Evolutionary conservation across 2,888 invertebrate species (phyloP), one percentile per base, ranked within the genome.

Genomic region (Eurytoma adleriae): DNA sequence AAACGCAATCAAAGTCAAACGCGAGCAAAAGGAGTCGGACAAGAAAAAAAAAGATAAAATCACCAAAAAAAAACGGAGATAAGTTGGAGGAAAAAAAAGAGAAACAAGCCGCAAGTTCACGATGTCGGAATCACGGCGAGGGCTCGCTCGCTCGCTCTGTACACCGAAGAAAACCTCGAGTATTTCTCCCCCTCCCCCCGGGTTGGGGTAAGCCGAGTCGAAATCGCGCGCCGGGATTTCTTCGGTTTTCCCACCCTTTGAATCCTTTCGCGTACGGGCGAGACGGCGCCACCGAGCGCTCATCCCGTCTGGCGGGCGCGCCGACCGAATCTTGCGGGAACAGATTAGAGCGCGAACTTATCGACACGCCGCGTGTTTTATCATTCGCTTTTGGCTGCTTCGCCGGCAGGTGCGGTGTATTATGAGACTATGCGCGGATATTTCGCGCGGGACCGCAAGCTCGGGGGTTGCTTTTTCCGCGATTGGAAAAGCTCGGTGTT

Each of bases 151-250:
- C 24, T 24, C 24, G 1, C 40, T 64, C 48, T 61, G n/a, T 59
- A 59, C 16, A 20, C 50, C 5, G 54, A 83, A 85, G 83, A 83
- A 83, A 83, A 82, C 84, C 84, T 83, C 84, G 85, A 87, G 88
- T 88, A 88, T 89, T 88, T 89, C 87, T 86, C 86, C 87, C 5
- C 87, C 40, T 40, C 0, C 40, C 24, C 7, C 5, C 88, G 81
- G 75, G 86, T 89, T 87, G 86, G 4, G 40, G 88, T 89, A 89
- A 90, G 88, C 89, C 87, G 84, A 87, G 87, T 86, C 84, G 18
- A 30, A 85, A 87, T 86, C 88, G 86, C 86, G 86, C 85, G 84
- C 84, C 84, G 85, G 87, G 87, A 89, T 89, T 88, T 86, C 85
- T 86, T 71, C 70, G 79, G 67, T 81, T 74, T 61, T 64, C 75